Percentiles rank a stretch among this genome's conserved stretches.
These are phyloP conservation scores for Diplodus sargus DNA, from an alignment of 2,797 vertebrate species.

Conservation along the genomic window DNA sequence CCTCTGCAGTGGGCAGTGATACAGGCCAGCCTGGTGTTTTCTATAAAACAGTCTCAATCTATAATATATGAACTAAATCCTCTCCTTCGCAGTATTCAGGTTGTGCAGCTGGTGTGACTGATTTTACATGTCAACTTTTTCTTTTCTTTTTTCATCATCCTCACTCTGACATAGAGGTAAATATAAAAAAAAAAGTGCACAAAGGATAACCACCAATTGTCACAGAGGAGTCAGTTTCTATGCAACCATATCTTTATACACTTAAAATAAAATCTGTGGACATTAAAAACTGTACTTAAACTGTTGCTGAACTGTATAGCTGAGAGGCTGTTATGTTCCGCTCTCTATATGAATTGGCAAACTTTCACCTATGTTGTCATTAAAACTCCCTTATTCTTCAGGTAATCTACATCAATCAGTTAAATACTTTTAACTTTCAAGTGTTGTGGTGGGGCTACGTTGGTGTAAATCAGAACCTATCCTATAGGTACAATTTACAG, in stretches of 20 bases:
- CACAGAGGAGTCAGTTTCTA: slow-evolving; percentile 4
- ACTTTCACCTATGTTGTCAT: not conserved
- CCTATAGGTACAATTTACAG: not conserved
- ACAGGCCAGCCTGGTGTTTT: slow-evolving; percentile 61
- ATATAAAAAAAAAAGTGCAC: slow-evolving; percentile 3
- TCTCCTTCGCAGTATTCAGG: slow-evolving; percentile 20
- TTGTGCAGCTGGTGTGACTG: not conserved
- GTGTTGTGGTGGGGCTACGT: not conserved
- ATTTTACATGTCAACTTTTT: slow-evolving; percentile 4
- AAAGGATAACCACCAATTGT: slow-evolving; percentile 18
- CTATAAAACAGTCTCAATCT: slow-evolving; percentile 54
- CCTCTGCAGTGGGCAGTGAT: slow-evolving; percentile 53
- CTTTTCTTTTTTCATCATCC: not conserved
- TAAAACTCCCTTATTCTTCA: not conserved
- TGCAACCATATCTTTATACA: slow-evolving; percentile 16
- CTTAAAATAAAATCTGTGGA: slow-evolving; percentile 5
- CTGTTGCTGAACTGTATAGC: not conserved
- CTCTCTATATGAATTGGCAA: not conserved
- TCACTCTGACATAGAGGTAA: not conserved
- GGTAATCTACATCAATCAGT: not conserved
- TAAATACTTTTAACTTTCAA: not conserved
- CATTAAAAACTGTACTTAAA: not conserved
- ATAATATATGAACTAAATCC: slow-evolving; percentile 60
- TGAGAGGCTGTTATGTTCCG: not conserved
- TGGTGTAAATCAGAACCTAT: not conserved